Conservation (phyloP, 1,140 invertebrate genomes). For the Caenorhabditis latens region DNA sequence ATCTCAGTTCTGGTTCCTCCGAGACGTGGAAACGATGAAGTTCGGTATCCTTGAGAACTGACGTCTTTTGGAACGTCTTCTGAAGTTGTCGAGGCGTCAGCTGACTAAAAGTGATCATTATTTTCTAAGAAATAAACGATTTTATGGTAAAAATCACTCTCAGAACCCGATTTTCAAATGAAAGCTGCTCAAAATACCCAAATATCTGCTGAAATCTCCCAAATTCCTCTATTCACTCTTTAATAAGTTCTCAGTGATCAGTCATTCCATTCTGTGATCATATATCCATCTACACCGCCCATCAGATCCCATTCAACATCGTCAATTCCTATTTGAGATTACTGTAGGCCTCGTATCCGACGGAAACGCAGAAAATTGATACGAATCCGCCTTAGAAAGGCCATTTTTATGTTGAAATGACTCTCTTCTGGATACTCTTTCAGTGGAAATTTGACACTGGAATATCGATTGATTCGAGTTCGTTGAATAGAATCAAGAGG, state of each 20-base stretch:
- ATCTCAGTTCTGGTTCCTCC: too few relatives aligned
- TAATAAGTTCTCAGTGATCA: neutral
- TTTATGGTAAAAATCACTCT: too few relatives aligned
- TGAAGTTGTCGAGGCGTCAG: too few relatives aligned
- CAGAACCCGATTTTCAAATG: too few relatives aligned
- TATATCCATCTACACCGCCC: neutral
- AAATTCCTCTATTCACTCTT: neutral
- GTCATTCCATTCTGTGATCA: slow-evolving; percentile 18
- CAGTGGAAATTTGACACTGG: neutral
- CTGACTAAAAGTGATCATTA: too few relatives aligned
- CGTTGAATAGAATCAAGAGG: neutral
- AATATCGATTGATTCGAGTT: neutral
- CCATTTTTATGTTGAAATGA: neutral
- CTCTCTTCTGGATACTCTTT: neutral
- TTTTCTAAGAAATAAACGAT: too few relatives aligned
- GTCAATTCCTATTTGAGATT: neutral
- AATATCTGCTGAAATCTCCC: neutral
- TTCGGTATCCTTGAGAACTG: too few relatives aligned
- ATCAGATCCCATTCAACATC: slow-evolving; percentile 3
- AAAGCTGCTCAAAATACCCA: too few relatives aligned
- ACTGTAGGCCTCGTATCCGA: slow-evolving; percentile 28
- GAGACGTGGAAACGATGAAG: too few relatives aligned
- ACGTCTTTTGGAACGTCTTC: too few relatives aligned
- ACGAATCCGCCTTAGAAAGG: slow-evolving; percentile 23
- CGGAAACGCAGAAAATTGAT: slow-evolving; percentile 27